Evolutionary conservation across 2,113 vertebrate genomes (phyloP).

Genomic region (Mustela nigripes): DNA sequence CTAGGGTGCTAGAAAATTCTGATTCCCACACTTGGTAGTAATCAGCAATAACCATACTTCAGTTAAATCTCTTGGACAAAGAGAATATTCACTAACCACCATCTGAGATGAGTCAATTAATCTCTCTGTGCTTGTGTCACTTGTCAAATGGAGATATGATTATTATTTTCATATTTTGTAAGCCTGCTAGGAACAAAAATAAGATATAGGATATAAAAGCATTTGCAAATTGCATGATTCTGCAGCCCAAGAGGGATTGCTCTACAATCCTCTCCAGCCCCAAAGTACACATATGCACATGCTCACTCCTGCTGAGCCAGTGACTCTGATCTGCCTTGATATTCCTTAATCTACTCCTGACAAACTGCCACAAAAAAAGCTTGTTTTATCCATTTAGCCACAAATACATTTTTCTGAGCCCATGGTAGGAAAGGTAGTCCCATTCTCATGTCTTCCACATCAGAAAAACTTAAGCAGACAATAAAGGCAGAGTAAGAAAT

Average conservation of each 20-base stretch:
- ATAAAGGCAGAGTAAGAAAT: not conserved
- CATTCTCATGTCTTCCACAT: not conserved
- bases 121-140: not conserved
- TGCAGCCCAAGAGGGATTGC: not conserved
- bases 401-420: constrained; percentile 2
- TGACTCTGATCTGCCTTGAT: not conserved
- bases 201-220: not conserved
- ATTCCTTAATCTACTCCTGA: not conserved
- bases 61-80: not conserved
- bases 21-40: not conserved
- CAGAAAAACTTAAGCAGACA: not conserved
- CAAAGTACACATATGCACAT: not conserved
- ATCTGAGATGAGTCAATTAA: not conserved
- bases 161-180: not conserved
- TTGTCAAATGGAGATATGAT: constrained; percentile 11
- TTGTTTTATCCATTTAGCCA: not conserved
- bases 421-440: not conserved
- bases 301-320: not conserved
- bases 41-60: not conserved
- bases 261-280: not conserved
- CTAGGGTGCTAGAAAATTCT: constrained; percentile 8
- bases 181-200: not conserved
- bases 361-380: not conserved
- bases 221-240: not conserved
- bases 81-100: not conserved